phyloP scores from a whole-genome alignment of 2,797 vertebrate genomes.

The Benthosema pterotum region DNA sequence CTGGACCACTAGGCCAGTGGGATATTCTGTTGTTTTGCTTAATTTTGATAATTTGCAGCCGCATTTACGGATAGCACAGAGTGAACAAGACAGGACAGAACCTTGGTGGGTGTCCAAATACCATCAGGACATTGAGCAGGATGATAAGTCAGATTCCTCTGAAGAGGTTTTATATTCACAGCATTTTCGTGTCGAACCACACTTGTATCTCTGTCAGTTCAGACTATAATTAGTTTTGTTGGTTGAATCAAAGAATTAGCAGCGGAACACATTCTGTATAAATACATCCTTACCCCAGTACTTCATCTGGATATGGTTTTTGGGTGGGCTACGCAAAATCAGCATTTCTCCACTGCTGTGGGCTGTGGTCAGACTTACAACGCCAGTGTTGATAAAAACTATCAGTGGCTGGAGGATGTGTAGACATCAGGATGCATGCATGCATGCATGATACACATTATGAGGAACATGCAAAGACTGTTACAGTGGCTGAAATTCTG shows the following conservation, averaged over 20 bases:
- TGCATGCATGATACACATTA: too few relatives aligned
- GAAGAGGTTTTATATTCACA: too few relatives aligned
- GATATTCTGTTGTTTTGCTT: too few relatives aligned
- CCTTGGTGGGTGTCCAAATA: too few relatives aligned
- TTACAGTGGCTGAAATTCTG: slow-evolving; percentile 52
- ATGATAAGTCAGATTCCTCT: too few relatives aligned
- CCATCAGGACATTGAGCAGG: too few relatives aligned
- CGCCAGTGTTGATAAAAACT: slow-evolving; percentile 48
- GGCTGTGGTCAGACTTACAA: slow-evolving; percentile 9
- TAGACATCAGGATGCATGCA: slow-evolving; percentile 59
- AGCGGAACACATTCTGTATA: not conserved
- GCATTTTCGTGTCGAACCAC: too few relatives aligned
- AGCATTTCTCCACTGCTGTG: slow-evolving; percentile 37
- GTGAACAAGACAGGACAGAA: too few relatives aligned
- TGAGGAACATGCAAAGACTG: slow-evolving; percentile 23
- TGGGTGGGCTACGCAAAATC: slow-evolving; percentile 41
- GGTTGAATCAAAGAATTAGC: not conserved
- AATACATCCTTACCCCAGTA: not conserved
- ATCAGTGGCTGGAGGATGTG: slow-evolving; percentile 72
- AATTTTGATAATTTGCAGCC: too few relatives aligned
- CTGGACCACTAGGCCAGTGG: too few relatives aligned
- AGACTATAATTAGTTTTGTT: not conserved
- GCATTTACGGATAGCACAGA: too few relatives aligned
- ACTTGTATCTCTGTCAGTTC: too few relatives aligned
- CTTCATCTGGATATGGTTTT: slow-evolving; percentile 14